These are phyloP conservation scores for Drosophila malerkotliana DNA, from an alignment of 1,140 invertebrate species.

Conservation along the genomic window DNA sequence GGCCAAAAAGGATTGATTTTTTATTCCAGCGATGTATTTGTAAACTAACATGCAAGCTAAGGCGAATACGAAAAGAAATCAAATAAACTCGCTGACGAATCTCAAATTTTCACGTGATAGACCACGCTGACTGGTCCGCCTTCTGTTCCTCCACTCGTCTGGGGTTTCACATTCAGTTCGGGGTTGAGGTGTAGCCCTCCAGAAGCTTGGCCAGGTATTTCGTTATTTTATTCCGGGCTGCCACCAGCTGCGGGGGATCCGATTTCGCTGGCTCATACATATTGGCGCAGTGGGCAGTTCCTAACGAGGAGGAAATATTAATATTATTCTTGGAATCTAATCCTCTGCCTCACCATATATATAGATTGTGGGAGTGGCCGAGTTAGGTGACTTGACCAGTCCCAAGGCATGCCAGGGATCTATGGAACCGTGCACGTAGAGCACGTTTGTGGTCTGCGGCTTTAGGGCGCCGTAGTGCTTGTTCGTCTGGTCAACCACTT, in stretches of 20 bases:
- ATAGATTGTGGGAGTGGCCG: conserved; percentile 87
- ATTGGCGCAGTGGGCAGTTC: conserved; percentile 92
- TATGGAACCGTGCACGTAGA: conserved; percentile 95
- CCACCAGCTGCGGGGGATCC: conserved; percentile 87
- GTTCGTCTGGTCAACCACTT: conserved; percentile 89
- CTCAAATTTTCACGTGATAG: conserved; percentile 8
- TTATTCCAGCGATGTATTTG: conserved; percentile 1
- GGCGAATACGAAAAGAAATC: conserved; percentile 7
- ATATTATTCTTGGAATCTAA: background rate
- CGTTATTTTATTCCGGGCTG: conserved; percentile 87
- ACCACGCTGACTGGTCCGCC: background rate
- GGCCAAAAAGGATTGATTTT: conserved; percentile 64
- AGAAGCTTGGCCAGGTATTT: conserved; percentile 84
- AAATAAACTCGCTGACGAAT: conserved; percentile 40
- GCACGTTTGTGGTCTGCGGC: conserved; percentile 89
- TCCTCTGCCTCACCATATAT: conserved; percentile 86
- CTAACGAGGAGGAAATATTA: conserved; percentile 83
- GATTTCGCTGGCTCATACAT: conserved; percentile 89
- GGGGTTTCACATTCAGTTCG: conserved; percentile 24
- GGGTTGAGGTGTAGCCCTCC: conserved; percentile 43
- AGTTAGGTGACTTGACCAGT: conserved; percentile 85
- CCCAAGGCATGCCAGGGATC: conserved; percentile 97
- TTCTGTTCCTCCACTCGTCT: background rate
- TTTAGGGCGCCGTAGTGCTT: conserved; percentile 91
- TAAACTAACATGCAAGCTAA: conserved; percentile 4